These are phyloP conservation scores for Rhombomys opimus DNA, from an alignment of 2,113 vertebrate species.

Conservation along the genomic window DNA sequence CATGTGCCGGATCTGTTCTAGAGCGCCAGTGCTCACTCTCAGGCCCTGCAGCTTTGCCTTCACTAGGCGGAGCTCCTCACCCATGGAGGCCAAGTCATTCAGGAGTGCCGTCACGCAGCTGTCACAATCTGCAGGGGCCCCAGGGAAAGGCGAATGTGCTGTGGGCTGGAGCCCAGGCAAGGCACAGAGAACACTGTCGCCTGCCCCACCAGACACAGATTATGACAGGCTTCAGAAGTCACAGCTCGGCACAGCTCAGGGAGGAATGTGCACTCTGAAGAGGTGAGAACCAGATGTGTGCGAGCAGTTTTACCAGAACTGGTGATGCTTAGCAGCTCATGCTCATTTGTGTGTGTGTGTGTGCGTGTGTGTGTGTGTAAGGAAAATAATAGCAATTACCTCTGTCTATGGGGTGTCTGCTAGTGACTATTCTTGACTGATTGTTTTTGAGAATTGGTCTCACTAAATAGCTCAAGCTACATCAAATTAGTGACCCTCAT, in stretches of 20 bases:
- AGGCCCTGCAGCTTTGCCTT: conserved; percentile 90
- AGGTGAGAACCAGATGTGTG: background rate
- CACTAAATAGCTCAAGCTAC: background rate
- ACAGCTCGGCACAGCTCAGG: background rate
- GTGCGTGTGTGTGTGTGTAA: background rate
- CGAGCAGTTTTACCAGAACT: background rate
- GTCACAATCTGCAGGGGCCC: conserved; percentile 91
- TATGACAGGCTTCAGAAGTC: background rate
- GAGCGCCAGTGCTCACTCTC: conserved; percentile 79
- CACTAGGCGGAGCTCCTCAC: conserved; percentile 87
- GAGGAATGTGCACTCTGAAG: background rate
- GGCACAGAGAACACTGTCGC: background rate
- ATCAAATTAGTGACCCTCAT: background rate
- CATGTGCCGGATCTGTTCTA: conserved; percentile 89
- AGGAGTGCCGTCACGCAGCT: conserved; percentile 94
- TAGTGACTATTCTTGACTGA: background rate
- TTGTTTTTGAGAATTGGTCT: background rate
- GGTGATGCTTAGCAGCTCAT: background rate
- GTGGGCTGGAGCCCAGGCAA: background rate
- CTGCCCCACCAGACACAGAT: accelerated
- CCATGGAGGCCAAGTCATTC: conserved; percentile 89
- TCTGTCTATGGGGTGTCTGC: background rate
- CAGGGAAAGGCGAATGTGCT: conserved; percentile 46
- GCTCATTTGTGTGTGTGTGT: background rate
- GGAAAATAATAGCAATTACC: background rate